Conservation (phyloP, 2,113 vertebrate species). For the Eclectus roratus region DNA sequence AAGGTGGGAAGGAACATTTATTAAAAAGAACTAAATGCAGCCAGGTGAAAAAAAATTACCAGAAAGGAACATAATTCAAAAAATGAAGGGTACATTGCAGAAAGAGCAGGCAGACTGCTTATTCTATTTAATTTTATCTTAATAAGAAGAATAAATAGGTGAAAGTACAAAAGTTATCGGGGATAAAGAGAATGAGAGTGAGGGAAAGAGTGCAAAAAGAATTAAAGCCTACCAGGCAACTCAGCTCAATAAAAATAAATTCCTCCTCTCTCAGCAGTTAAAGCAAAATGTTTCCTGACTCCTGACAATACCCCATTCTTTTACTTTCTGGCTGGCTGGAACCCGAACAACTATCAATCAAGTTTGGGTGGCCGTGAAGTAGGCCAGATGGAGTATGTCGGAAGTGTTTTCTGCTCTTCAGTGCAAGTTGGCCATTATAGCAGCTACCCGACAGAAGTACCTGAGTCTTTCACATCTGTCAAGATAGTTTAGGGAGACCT, state of each 20-base stretch:
- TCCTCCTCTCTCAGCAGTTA: neutral
- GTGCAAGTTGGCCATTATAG: neutral
- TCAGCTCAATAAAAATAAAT: neutral
- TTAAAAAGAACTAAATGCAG: neutral
- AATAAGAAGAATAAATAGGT: neutral
- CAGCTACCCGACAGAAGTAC: neutral
- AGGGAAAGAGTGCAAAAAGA: neutral
- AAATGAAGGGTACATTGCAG: neutral
- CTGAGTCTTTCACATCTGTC: conserved; percentile 8
- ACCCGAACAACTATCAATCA: neutral
- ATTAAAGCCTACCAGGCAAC: neutral
- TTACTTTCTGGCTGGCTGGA: neutral
- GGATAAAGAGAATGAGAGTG: neutral
- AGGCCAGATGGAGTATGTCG: neutral
- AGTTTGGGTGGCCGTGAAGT: neutral
- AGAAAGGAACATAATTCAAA: neutral
- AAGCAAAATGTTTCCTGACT: conserved; percentile 13
- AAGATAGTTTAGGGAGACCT: conserved; percentile 13
- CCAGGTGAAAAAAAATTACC: neutral
- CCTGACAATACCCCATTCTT: neutral
- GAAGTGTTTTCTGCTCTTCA: neutral
- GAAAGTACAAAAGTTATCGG: neutral
- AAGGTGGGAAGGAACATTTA: neutral
- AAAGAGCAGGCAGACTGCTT: neutral
- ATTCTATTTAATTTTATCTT: neutral